These are phyloP conservation scores for Trileptium ribeirensis DNA, from an alignment of 2,888 invertebrate genomes.

Conservation along the genomic window DNA sequence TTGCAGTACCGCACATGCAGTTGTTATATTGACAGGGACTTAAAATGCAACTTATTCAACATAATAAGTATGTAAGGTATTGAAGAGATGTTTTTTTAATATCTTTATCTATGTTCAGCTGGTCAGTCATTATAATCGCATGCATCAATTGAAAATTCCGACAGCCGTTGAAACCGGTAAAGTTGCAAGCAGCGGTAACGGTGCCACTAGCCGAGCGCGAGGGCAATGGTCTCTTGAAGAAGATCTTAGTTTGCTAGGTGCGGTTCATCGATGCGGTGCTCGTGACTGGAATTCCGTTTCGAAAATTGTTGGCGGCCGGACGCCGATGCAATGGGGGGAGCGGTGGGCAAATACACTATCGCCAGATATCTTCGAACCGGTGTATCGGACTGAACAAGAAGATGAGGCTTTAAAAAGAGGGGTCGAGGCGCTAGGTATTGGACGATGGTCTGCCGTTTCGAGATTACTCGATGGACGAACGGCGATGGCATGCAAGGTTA, in stretches of 20 bases:
- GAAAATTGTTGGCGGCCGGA: slow-evolving; percentile 47
- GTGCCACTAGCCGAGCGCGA: too few species aligned
- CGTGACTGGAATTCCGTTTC: slow-evolving; percentile 43
- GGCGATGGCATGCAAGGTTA: neutral
- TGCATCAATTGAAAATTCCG: too few species aligned
- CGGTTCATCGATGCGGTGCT: slow-evolving; percentile 38
- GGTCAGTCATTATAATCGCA: too few species aligned
- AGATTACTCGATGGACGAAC: slow-evolving; percentile 37
- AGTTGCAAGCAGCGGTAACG: too few species aligned
- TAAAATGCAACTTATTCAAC: too few species aligned
- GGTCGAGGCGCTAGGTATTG: slow-evolving; percentile 62
- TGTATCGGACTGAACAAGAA: slow-evolving; percentile 64
- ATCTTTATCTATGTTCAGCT: too few species aligned
- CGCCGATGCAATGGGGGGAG: slow-evolving; percentile 50
- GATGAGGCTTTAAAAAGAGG: slow-evolving; percentile 62
- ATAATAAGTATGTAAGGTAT: too few species aligned
- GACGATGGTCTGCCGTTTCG: slow-evolving; percentile 49
- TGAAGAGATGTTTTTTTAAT: too few species aligned
- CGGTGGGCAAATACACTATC: slow-evolving; percentile 41
- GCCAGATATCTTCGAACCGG: slow-evolving; percentile 25
- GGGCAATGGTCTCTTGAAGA: neutral
- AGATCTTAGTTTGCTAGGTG: slow-evolving; percentile 42
- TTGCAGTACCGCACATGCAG: too few species aligned
- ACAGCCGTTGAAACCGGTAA: too few species aligned
- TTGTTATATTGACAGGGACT: too few species aligned